Evolutionary conservation across 2,113 vertebrate species (phyloP), one percentile per base, ranked within the genome.

Genomic region (Rhinichthys klamathensis): DNA sequence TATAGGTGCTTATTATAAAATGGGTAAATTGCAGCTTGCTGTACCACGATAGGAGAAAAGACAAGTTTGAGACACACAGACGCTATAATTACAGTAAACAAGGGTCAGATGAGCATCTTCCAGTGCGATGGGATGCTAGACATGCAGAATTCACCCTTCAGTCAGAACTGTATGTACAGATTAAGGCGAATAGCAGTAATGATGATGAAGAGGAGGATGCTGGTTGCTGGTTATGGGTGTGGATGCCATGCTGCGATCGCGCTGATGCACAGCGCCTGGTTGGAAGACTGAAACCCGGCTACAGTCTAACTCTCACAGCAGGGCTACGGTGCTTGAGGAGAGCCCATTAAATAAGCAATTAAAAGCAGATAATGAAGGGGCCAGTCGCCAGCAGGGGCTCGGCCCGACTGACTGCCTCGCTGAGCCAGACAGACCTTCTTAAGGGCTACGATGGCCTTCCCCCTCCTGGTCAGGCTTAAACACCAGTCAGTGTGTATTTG

Each of bases 281-380:
- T 41, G 73, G 75, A 80, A 80, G 82, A 74, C 75, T 86, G 49
- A 85, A 83, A 38, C n/a, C 23, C 51, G 35, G 72, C 65, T 74
- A 21, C 61, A 65, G 76, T 86, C 76, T 63, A 79, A 76, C 85
- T 86, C 83, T 78, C 82, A 85, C 87, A 85, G 88, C 86, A 69
- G 74, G 87, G 58, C 79, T 60, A 44, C 78, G 21, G 46, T 61
- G 58, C 80, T 81, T 69, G 86, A 88, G 81, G 81, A 87, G 83
- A 89, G 81, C 72, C 87, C 86, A 90, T 91, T 91, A 90, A 90
- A 85, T 87, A 90, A 89, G 88, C 87, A 91, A 90, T 91, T 90
- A 90, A 90, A 89, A 88, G 65, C 73, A 87, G 85, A 87, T 91
- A 90, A 91, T 91, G 89, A 91, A 91, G 89, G 80, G 76, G 54